Base-by-base conservation (phyloP, 2,797 vertebrate species). In the Characodon lateralis region DNA sequence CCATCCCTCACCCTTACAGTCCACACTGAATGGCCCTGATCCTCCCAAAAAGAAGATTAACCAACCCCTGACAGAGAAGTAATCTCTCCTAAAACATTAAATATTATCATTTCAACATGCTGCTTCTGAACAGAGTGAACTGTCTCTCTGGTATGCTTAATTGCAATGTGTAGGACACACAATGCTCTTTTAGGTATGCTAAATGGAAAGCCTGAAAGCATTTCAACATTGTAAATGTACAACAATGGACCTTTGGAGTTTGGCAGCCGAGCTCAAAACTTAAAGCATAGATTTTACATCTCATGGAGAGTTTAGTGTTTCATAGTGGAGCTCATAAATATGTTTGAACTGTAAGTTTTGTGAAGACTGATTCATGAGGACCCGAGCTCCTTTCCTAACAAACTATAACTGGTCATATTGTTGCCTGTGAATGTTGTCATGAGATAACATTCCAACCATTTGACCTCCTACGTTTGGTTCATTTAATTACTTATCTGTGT, bases 381-480 rank as follows among this genome's bases (percentile, higher is more conserved):
- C 78, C 70, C 31, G 74, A 83, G 82, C 71, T 1, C 31, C 77
- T 80, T 80, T 84, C 69, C 82, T 81, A 83, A 66, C 77, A 80
- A 90, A 83, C 85, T 90, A 88, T 83, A 93, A 92, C 86, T 80
- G 81, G 85, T 86, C 84, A 87, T 89, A 94, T 93, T 94, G 93
- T 95, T 94, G 88, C 80, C 83, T 78, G 82, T 89, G 91, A 89
- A 85, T 93, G 93, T 88, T 91, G 86, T 91, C 90, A 88, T 87
- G 90, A 95, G 94, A 95, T 95, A 95, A 94, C 92, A 91, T 94
- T 94, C 90, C 92, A 92, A 76, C 80, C 83, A 70, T 92, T 87
- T 94, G 89, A 94, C 93, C 93, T 91, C 91, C 91, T 81, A 83
- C 76, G 88, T 85, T 88, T 83, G 76, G 84, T 83, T 85, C 75